A percentile compares a stretch with the other conserved stretches of the same genome.
Evolutionary conservation across 2,888 invertebrate species (phyloP).

Genomic region (Nemurella pictetii): DNA sequence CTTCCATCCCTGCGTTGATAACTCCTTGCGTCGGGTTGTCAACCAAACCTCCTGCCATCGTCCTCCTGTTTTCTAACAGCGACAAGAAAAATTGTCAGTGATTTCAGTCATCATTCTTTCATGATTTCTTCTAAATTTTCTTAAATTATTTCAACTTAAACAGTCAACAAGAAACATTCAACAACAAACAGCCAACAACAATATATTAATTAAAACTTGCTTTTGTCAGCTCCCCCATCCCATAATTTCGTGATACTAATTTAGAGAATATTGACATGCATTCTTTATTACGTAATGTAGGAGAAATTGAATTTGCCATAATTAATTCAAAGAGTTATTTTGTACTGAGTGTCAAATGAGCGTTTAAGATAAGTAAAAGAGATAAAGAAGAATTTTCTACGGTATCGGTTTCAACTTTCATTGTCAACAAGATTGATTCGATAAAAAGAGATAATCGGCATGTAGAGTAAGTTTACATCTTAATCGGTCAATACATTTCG

Average conservation of each 20-base stretch:
- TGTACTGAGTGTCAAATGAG: not conserved
- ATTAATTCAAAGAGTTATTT: too few relatives aligned
- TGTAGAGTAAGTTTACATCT: not conserved
- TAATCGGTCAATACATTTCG: not conserved
- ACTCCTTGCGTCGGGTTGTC: not conserved
- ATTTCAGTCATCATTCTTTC: too few relatives aligned
- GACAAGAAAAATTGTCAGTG: too few relatives aligned
- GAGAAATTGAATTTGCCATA: too few relatives aligned
- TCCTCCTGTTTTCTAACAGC: not conserved
- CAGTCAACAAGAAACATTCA: too few relatives aligned
- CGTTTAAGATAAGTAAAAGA: not conserved
- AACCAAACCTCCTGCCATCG: not conserved
- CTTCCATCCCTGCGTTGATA: slow-evolving; percentile 54
- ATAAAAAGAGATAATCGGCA: not conserved
- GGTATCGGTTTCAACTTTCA: not conserved
- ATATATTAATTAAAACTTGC: not conserved
- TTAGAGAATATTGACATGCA: not conserved
- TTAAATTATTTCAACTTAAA: too few relatives aligned
- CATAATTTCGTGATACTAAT: not conserved
- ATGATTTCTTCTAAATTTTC: too few relatives aligned
- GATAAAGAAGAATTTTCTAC: not conserved
- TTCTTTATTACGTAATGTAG: too few relatives aligned
- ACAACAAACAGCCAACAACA: too few relatives aligned
- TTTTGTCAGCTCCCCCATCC: not conserved
- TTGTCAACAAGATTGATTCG: not conserved